Base-by-base conservation (phyloP, 2,888 invertebrate species). In the Toxonevra muliebris region DNA sequence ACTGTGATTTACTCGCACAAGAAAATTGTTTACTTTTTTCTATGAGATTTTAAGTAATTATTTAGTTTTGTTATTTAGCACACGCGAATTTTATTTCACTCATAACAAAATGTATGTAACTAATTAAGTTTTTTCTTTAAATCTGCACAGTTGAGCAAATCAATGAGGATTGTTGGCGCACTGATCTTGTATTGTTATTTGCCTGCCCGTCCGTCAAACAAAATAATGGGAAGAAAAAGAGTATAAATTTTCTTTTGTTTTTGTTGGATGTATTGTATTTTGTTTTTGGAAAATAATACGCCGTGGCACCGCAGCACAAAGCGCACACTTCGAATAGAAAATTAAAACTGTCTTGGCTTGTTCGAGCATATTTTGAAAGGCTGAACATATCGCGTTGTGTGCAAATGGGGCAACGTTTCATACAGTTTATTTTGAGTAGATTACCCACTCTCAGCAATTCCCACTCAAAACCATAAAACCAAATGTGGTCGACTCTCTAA, bases 291-390 rank as follows among this genome's bases (percentile, higher is more conserved):
- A 61, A 65, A 65, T 60, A 57, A 75, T 73, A 79, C 77, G 77
- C 80, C 78, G 80, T 81, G 76, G 74, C 79, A 77, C 76, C 81
- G 77, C 78, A 73, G 75, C 79, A 80, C 80, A 77, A 77, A 79
- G 77, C 81, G 80, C 75, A 77, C 80, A 76, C 81, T 79, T 82
- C 81, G 82, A 74, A 77, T 78, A 76, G 76, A 82, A 77, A 79
- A 80, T 79, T 76, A 74, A 76, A 80, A 81, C 81, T 79, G 77
- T 76, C 76, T 74, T 72, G 66, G 66, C 66, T 71, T 70, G 70
- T 48, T 50, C 61, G 55, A 61, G 61, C 54, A 61, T 19, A 30
- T 45, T 55, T 45, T 42, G 54, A 61, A 15, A 53, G 54, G 60
- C 60, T 43, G 54, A 30, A 30, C 2, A 30, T 7, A 30, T 4